Evolutionary conservation across 35 echinoderm and acorn worm genomes (phyloP).

Genomic region (Ophioderma brevispina): DNA sequence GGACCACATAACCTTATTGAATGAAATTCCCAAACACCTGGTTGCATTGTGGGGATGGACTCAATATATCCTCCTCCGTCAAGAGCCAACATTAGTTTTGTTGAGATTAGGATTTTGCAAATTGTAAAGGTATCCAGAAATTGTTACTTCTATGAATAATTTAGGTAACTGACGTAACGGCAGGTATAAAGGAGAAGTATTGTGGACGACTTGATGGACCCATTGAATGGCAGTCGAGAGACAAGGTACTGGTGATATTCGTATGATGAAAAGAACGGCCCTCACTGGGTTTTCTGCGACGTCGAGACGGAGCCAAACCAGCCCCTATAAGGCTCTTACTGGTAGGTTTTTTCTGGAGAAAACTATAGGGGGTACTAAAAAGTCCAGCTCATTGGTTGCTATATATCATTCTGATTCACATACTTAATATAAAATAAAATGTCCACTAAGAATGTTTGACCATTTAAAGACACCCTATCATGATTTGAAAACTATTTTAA

Average conservation of each 20-base stretch:
- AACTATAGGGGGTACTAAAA: neutral
- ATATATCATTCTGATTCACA: neutral
- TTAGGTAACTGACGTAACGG: constrained; percentile 35
- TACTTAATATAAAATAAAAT: neutral
- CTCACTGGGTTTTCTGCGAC: constrained; percentile 43
- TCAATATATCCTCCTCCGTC: no score
- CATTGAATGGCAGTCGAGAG: constrained; percentile 43
- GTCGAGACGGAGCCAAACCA: constrained; percentile 12
- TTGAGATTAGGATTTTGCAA: no score
- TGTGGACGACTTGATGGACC: constrained; percentile 20
- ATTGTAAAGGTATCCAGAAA: no score
- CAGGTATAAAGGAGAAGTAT: constrained; percentile 14
- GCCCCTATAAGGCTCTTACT: neutral
- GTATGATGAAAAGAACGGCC: constrained; percentile 56
- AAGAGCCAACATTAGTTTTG: no score
- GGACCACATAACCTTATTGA: no score
- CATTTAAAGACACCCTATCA: neutral
- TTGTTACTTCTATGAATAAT: no score
- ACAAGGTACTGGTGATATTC: constrained; percentile 19
- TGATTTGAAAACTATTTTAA: neutral
- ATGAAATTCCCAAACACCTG: no score
- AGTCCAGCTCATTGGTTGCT: neutral
- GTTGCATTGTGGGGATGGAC: no score
- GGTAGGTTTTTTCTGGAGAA: constrained; percentile 3
- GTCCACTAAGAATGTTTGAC: neutral